These are phyloP conservation scores for Drosophila austrosaltans DNA, from an alignment of 2,888 invertebrate genomes.

Conservation along the genomic window DNA sequence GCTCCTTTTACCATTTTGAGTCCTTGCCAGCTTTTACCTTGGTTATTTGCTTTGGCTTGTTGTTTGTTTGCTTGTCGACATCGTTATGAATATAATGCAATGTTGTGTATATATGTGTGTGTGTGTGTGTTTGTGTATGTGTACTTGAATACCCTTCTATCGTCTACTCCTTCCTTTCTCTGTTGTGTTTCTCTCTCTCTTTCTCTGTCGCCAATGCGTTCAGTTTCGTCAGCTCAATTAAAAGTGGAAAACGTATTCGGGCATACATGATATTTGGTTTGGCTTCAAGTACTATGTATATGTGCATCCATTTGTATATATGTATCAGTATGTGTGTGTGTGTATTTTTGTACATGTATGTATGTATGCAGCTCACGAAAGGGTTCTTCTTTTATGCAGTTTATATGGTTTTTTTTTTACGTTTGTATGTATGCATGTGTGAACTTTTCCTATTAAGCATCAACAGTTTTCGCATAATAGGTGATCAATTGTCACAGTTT, in stretches of 20 bases:
- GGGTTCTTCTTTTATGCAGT: slow-evolving; percentile 1
- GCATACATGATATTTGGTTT: slow-evolving; percentile 20
- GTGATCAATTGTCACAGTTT: slow-evolving; percentile 10
- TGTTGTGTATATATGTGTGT: slow-evolving; percentile 3
- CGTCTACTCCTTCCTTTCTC: neutral
- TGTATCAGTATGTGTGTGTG: neutral
- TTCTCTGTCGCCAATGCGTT: slow-evolving; percentile 8
- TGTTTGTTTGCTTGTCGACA: slow-evolving; percentile 31
- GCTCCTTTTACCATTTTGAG: slow-evolving; percentile 9
- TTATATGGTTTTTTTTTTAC: neutral
- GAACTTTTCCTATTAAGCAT: slow-evolving; percentile 12
- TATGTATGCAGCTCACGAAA: neutral
- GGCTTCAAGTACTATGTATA: neutral
- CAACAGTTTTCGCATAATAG: neutral
- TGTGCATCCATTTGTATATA: neutral
- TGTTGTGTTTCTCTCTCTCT: neutral
- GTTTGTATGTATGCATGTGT: neutral
- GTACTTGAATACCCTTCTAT: neutral
- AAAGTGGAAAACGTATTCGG: slow-evolving; percentile 48
- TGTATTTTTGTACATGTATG: neutral
- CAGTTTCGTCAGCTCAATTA: slow-evolving; percentile 49
- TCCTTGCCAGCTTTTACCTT: slow-evolving; percentile 30
- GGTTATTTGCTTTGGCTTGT: slow-evolving; percentile 38
- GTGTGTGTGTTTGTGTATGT: neutral
- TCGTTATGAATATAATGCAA: slow-evolving; percentile 42